Percentiles rank a stretch among this genome's conserved stretches.
Evolutionary conservation across 2,888 invertebrate genomes (phyloP).

Genomic region (Erpobdella octoculata): DNA sequence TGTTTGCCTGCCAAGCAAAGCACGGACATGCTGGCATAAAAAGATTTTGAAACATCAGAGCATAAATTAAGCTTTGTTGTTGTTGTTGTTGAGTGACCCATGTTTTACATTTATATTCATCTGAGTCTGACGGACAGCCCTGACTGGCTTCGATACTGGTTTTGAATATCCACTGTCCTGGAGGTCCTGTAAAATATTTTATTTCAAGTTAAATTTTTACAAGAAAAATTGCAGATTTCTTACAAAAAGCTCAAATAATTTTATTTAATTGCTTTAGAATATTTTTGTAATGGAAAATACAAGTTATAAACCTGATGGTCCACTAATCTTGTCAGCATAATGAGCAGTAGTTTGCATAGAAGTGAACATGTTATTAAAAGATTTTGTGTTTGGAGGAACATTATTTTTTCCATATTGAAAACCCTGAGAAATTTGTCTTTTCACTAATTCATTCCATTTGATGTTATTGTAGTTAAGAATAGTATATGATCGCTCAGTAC

Average conservation of each 20-base stretch:
- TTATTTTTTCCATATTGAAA: constrained; percentile 4
- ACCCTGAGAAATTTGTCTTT: constrained; percentile 13
- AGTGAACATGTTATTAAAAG: neutral
- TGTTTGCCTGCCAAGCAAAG: neutral
- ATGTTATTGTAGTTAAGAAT: constrained; percentile 29
- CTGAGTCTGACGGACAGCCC: neutral
- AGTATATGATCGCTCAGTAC: constrained; percentile 4
- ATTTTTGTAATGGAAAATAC: too few relatives aligned
- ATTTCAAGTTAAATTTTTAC: neutral
- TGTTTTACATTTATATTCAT: constrained; percentile 3
- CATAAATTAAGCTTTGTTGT: too few relatives aligned
- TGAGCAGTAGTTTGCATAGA: neutral
- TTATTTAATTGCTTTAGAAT: too few relatives aligned
- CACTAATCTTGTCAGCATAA: neutral
- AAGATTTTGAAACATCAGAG: neutral
- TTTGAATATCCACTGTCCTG: neutral
- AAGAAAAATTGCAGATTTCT: neutral
- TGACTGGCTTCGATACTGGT: neutral
- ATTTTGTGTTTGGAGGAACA: neutral
- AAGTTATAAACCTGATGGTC: neutral
- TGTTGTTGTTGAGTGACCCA: neutral
- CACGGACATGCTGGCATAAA: neutral
- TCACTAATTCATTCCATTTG: constrained; percentile 11
- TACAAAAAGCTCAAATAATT: neutral
- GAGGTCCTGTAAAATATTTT: neutral